A percentile compares a stretch with the other conserved stretches of the same genome.
These are phyloP conservation scores for Oreonectes daqikongensis DNA, from an alignment of 2,797 vertebrate species.

Conservation along the genomic window DNA sequence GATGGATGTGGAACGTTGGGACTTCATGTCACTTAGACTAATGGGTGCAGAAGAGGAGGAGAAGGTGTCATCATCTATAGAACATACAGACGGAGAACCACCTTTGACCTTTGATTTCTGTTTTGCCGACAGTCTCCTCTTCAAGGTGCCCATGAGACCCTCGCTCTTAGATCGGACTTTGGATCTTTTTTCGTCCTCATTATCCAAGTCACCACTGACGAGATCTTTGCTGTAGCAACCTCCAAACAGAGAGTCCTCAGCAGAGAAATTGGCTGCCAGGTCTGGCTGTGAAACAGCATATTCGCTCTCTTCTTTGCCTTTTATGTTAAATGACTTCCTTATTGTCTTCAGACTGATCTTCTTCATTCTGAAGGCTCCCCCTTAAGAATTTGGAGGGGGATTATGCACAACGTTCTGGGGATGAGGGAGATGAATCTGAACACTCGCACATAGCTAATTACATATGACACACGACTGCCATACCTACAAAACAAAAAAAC, in stretches of 20 bases:
- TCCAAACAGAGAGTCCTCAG: conserved; percentile 82
- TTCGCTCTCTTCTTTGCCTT: conserved; percentile 86
- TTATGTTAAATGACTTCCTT: conserved; percentile 87
- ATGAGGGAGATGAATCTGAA: conserved; percentile 44
- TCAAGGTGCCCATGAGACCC: conserved; percentile 86
- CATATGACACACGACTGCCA: conserved; percentile 11
- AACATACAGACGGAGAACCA: conserved; percentile 72
- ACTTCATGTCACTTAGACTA: conserved; percentile 80
- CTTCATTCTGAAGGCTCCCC: conserved; percentile 82
- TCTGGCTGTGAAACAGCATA: conserved; percentile 80
- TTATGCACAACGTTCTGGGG: conserved; percentile 36
- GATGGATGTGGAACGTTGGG: conserved; percentile 80
- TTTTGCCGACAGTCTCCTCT: conserved; percentile 83
- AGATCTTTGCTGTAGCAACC: conserved; percentile 85
- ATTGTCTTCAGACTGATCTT: conserved; percentile 90
- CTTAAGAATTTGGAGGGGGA: conserved; percentile 39
- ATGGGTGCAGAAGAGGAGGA: conserved; percentile 85
- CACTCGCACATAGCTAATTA: conserved; percentile 49
- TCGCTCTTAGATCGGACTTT: conserved; percentile 84
- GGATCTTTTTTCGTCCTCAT: conserved; percentile 77
- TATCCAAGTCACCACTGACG: conserved; percentile 75
- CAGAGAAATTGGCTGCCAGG: conserved; percentile 77
- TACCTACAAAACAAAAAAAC: conserved; percentile 35
- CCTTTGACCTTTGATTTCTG: conserved; percentile 86
- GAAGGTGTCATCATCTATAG: conserved; percentile 82